These are phyloP conservation scores for Machimus atricapillus DNA, from an alignment of 2,888 invertebrate species.

Conservation along the genomic window DNA sequence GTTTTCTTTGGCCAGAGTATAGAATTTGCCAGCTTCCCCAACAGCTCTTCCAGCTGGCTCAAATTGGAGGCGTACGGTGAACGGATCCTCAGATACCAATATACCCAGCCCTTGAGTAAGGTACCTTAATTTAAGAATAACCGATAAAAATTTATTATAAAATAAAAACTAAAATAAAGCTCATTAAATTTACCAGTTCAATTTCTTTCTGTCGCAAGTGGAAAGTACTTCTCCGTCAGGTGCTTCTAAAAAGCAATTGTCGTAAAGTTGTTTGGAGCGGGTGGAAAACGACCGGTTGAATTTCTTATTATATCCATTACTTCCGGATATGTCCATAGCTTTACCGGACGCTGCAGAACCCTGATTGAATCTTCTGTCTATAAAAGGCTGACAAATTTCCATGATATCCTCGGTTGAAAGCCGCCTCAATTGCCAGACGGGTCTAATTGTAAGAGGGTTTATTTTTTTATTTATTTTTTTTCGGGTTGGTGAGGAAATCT, in stretches of 20 bases:
- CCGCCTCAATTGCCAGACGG: slow-evolving; percentile 51
- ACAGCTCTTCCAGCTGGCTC: slow-evolving; percentile 79
- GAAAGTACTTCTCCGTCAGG: slow-evolving; percentile 80
- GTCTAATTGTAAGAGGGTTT: slow-evolving; percentile 41
- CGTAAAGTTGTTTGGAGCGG: slow-evolving; percentile 74
- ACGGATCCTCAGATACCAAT: slow-evolving; percentile 62
- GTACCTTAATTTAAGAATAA: slow-evolving; percentile 52
- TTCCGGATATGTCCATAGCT: background rate
- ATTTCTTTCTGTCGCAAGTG: slow-evolving; percentile 78
- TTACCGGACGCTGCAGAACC: background rate
- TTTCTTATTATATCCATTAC: slow-evolving; percentile 23
- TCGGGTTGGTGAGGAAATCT: no score
- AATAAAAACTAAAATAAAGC: background rate
- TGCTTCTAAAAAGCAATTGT: slow-evolving; percentile 79
- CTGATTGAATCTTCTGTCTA: background rate
- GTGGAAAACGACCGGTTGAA: slow-evolving; percentile 50
- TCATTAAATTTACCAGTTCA: slow-evolving; percentile 69
- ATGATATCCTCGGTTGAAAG: slow-evolving; percentile 48
- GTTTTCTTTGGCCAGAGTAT: slow-evolving; percentile 75
- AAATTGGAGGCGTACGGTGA: slow-evolving; percentile 76
- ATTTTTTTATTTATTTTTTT: no score
- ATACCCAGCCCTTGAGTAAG: slow-evolving; percentile 64
- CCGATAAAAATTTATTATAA: no score
- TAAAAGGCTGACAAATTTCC: slow-evolving; percentile 50
- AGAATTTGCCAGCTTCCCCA: slow-evolving; percentile 75